Base-by-base conservation (phyloP, 2,888 invertebrate genomes). In the Hirudinaria manillensis region DNA sequence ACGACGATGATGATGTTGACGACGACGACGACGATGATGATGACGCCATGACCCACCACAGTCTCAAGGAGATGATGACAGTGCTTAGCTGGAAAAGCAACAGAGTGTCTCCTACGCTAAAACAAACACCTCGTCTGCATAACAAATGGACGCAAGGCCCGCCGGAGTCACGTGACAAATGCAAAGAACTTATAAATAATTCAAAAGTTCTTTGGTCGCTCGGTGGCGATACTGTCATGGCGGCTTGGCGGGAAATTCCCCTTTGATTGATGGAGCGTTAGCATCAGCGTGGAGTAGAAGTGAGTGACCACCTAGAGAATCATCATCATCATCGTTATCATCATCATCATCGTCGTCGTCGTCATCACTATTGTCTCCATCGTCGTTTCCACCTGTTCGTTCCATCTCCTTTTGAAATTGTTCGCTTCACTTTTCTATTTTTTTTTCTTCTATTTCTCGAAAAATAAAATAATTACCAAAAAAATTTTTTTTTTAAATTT, bases 141-240 rank as follows among this genome's bases (percentile, higher is more conserved):
- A 61, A 61, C 61, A 61, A 61, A 61, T 36, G 68, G 68, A 24
- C 29, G 34, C 1, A 10, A 3, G 38, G 16, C 6, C 10, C 45
- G 45, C 13, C 10, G 7, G 68, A 34, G 68, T 68, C 34, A 34
- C 68, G 68, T 68, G 68, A 68, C 68, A 68, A 36, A 34, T 34
- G 68, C 68, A 32, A 34, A 36, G 68, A 68, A 68, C 68, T 68
- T 68, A 68, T 68, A 68, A 68, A 68, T 68, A 34, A 68, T 68
- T 68, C 68, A 68, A 36, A 68, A 36, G 34, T 68, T 68, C 36
- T 68, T 68, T 68, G 68, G 68, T 34, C 68, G 68, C 68, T 68
- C n/a, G 68, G 68, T 68, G 68, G 68, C 3, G 68, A 68, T 68
- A 68, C 36, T 68, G 68, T 68, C 68, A 68, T 68, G 32, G 68